Conservation (phyloP, 2,888 invertebrate species). For the Agriopis aurantiaria region DNA sequence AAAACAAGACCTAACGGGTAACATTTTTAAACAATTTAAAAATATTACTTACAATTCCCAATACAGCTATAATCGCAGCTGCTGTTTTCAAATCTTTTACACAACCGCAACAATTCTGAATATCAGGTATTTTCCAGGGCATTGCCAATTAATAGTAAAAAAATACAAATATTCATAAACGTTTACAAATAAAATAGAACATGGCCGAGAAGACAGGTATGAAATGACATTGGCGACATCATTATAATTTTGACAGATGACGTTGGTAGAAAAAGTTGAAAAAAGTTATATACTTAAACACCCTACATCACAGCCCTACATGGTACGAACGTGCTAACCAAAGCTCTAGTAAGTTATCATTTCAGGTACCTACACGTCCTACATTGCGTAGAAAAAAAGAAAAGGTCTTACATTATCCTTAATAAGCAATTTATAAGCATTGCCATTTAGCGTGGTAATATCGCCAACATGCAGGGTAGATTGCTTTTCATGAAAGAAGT, state of each 20-base stretch:
- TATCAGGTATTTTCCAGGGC: slow-evolving; percentile 49
- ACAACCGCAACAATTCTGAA: slow-evolving; percentile 61
- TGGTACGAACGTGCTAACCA: too few species aligned
- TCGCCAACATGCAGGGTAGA: too few species aligned
- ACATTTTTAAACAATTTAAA: too few species aligned
- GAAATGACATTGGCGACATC: background rate
- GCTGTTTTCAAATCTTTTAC: slow-evolving; percentile 66
- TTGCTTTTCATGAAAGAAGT: too few species aligned
- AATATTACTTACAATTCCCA: slow-evolving; percentile 63
- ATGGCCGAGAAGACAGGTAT: background rate
- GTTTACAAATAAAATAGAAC: slow-evolving; percentile 3
- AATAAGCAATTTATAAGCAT: too few species aligned
- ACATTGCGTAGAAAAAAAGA: too few species aligned
- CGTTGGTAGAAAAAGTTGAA: slow-evolving; percentile 3
- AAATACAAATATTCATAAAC: background rate
- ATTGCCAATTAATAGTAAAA: slow-evolving; percentile 31
- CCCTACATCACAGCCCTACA: too few species aligned
- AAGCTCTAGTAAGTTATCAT: too few species aligned
- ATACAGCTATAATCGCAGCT: slow-evolving; percentile 66
- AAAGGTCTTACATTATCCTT: too few species aligned
- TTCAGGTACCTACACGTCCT: too few species aligned
- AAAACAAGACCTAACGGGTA: too few species aligned
- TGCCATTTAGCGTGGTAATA: too few species aligned
- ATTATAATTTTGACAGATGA: background rate
- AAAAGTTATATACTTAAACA: slow-evolving; percentile 2